A percentile compares a stretch with the other conserved stretches of the same genome.
These are phyloP conservation scores for Paramormyrops kingsleyae DNA, from an alignment of 2,113 vertebrate genomes.

Conservation along the genomic window DNA sequence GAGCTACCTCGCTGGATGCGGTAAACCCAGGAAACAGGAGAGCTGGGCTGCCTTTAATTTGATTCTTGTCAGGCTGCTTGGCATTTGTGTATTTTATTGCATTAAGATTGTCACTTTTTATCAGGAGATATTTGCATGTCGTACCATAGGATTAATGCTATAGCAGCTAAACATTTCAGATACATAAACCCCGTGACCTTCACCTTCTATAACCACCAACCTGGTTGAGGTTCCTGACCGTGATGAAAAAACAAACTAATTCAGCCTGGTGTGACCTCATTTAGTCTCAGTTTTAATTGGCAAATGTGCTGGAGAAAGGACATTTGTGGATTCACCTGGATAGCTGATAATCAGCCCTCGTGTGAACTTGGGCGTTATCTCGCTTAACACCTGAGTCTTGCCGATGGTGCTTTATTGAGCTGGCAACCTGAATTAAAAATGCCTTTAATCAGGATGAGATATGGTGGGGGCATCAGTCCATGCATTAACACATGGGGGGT, in stretches of 20 bases:
- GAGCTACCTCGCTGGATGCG: background rate
- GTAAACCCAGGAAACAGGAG: background rate
- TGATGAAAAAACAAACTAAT: background rate
- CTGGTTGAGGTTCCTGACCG: background rate
- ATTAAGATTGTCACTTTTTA: background rate
- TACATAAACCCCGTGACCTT: background rate
- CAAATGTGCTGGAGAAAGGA: background rate
- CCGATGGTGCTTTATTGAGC: background rate
- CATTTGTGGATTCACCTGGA: background rate
- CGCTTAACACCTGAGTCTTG: background rate
- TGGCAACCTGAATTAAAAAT: background rate
- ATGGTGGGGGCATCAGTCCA: background rate
- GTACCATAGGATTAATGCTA: background rate
- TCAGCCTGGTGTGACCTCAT: background rate
- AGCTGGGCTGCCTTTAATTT: background rate
- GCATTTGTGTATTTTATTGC: background rate
- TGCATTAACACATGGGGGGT: background rate
- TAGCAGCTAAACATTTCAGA: background rate
- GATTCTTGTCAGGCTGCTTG: background rate
- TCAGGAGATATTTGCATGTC: background rate
- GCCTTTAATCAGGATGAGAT: slow-evolving; percentile 3
- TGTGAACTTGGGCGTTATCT: background rate
- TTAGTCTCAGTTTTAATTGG: background rate
- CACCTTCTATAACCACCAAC: background rate
- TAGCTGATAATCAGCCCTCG: background rate